Evolutionary conservation across 2,797 vertebrate species (phyloP).

Genomic region (Furcifer pardalis): DNA sequence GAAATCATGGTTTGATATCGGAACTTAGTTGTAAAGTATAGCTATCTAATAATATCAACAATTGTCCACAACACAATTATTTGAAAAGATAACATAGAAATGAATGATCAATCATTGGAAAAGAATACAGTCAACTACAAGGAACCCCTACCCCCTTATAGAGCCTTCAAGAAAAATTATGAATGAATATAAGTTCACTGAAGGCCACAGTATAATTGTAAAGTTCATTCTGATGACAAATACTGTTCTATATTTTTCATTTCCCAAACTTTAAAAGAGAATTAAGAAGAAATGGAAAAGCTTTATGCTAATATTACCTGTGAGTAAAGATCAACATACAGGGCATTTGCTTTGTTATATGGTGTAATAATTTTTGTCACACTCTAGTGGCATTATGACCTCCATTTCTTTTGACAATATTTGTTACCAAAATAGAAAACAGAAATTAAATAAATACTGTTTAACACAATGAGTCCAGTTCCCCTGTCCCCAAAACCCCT

Average conservation of each 20-base stretch:
- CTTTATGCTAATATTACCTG: neutral
- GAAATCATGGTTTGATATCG: neutral
- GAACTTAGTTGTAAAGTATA: neutral
- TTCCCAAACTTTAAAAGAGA: neutral
- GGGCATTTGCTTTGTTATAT: neutral
- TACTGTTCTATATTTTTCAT: neutral
- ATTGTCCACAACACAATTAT: no score
- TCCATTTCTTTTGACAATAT: neutral
- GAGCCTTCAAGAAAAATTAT: neutral
- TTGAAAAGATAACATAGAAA: no score
- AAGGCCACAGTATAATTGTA: neutral
- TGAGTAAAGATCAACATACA: neutral
- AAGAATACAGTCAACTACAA: no score
- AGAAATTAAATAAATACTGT: slow-evolving; percentile 16
- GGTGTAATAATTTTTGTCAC: neutral
- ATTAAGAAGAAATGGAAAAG: neutral
- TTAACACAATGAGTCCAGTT: neutral
- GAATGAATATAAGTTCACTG: neutral
- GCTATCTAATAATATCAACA: no score
- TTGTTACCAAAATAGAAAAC: neutral
- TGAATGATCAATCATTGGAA: no score
- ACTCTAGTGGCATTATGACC: neutral
- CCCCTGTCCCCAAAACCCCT: slow-evolving; percentile 1
- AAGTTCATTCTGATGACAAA: neutral
- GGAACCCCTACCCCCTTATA: no score